Evolutionary conservation across 1,140 invertebrate genomes (phyloP), one percentile per base, ranked within the genome.

Genomic region (Drusus annulatus): DNA sequence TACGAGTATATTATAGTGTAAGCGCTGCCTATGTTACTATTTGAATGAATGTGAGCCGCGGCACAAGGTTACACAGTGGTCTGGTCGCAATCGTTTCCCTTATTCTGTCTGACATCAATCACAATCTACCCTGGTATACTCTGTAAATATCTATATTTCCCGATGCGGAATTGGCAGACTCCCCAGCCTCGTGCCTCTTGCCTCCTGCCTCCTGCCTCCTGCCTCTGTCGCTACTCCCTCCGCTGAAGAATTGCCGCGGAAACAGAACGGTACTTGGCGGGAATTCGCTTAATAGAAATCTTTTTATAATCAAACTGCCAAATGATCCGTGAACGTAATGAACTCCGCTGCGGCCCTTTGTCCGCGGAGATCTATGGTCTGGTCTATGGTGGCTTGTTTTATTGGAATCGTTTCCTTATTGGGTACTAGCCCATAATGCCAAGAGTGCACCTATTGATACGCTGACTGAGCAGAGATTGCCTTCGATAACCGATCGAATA

Each of bases 311-410:
- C 62, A 69, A 69, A 56, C 76, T 56, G 63, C 76, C 76, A 78
- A 78, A 78, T 78, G 76, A 78, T 78, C 76, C 76, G 76, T 77
- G 62, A 77, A 63, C 60, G 36, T 78, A 78, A 78, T 71, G 65
- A 78, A 58, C 65, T 56, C 36, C 45, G 76, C 63, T 19, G 50
- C 31, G n/a, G 63, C 63, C 31, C 69, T 52, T 25, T 74, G 63
- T 68, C 31, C 63, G 31, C 15, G 63, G 5, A 68, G 31, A 68
- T 21, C 25, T 68, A 31, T 45, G 23, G 19, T 63, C 23, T 16
- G 23, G n/a, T n/a, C n/a, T n/a, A n/a, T n/a, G n/a, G 60, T 16
- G 60, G 60, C 23, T 28, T 23, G 60, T 63, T 28, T 63, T 23
- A 63, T 28, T 63, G 19, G n/a, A 23, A 60, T 10, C 15, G 62